phyloP scores from a whole-genome alignment of 1,140 invertebrate genomes.

The Philaenus spumarius region DNA sequence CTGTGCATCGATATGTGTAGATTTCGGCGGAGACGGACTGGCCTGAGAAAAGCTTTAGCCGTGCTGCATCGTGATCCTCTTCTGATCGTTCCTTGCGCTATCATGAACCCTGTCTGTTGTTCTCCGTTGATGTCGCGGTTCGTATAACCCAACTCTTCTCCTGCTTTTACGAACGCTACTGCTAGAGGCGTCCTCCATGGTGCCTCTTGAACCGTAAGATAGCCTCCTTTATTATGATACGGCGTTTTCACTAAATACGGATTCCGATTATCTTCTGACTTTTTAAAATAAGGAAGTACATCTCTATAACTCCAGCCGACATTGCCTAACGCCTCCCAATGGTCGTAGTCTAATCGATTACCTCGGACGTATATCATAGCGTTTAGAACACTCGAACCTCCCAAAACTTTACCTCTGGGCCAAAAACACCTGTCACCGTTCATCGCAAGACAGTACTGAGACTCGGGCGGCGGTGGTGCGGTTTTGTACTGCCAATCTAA shows the following conservation, averaged over 20 bases:
- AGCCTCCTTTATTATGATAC: slow-evolving; percentile 72
- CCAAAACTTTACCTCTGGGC: slow-evolving; percentile 81
- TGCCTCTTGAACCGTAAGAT: slow-evolving; percentile 75
- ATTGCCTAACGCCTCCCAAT: slow-evolving; percentile 82
- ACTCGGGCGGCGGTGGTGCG: slow-evolving; percentile 53
- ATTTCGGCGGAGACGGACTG: slow-evolving; percentile 68
- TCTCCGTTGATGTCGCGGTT: slow-evolving; percentile 75
- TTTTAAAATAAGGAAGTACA: slow-evolving; percentile 81
- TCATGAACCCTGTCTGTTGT: slow-evolving; percentile 77
- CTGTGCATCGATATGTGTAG: slow-evolving; percentile 74
- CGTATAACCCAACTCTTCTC: slow-evolving; percentile 66
- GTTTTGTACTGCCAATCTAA: slow-evolving; percentile 93
- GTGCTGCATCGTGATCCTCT: slow-evolving; percentile 83
- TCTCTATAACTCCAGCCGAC: slow-evolving; percentile 84
- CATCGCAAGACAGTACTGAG: slow-evolving; percentile 75
- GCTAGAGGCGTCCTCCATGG: slow-evolving; percentile 74
- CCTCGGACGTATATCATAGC: slow-evolving; percentile 94
- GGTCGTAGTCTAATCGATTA: slow-evolving; percentile 84
- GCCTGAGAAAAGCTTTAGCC: slow-evolving; percentile 79
- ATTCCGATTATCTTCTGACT: slow-evolving; percentile 82
- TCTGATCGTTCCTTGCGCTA: slow-evolving; percentile 76
- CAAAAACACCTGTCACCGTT: slow-evolving; percentile 77
- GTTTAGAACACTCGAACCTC: slow-evolving; percentile 91
- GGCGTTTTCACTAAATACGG: slow-evolving; percentile 63
- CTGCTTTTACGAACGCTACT: slow-evolving; percentile 73